Conservation (phyloP, 2,888 invertebrate species). For the Corythucha ciliata region DNA sequence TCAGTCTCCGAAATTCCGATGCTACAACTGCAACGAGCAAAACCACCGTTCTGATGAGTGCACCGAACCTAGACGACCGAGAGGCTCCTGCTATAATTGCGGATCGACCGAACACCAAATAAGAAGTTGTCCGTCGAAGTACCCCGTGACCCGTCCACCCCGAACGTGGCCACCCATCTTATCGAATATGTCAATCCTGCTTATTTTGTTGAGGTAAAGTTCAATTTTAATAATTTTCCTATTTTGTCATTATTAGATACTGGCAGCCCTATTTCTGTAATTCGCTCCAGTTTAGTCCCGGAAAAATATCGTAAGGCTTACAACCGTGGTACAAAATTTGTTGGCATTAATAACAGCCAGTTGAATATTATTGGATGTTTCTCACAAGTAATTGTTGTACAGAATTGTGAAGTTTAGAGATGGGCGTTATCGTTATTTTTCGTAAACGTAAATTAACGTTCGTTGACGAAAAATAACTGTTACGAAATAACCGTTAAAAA, state of each 20-base stretch:
- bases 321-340: not conserved
- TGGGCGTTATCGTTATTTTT: too few species aligned
- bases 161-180: not conserved
- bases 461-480: too few species aligned
- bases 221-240: not conserved
- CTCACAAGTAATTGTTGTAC: not conserved
- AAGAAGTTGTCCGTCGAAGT: not conserved
- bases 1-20: not conserved
- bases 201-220: not conserved
- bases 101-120: not conserved
- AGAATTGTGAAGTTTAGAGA: not conserved
- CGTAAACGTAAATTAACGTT: too few species aligned
- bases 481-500: too few species aligned
- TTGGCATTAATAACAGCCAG: not conserved
- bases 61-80: not conserved
- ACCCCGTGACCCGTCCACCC: not conserved
- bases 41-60: not conserved
- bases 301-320: not conserved
- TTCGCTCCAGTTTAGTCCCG: slow-evolving; percentile 28
- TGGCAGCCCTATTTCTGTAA: slow-evolving; percentile 3
- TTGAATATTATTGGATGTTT: not conserved
- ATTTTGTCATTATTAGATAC: not conserved
- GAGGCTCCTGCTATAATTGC: not conserved
- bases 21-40: not conserved
- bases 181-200: not conserved